Base-by-base conservation (phyloP, 2,797 vertebrate species). In the Enteromius unitaeniatus region DNA sequence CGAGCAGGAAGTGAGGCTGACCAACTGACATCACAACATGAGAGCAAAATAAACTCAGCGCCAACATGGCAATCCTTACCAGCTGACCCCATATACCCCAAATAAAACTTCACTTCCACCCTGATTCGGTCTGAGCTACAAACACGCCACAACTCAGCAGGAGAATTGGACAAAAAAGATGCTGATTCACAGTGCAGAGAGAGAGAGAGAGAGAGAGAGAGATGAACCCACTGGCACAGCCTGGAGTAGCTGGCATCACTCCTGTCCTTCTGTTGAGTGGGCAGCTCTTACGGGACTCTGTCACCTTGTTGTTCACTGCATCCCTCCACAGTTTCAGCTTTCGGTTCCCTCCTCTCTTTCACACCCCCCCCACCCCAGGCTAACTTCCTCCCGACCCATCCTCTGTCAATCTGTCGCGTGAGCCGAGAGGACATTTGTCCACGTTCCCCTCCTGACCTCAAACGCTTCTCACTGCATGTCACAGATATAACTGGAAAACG, bases 111-210 rank as follows among this genome's bases (percentile, higher is more conserved):
- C 6, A 37, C 45, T 67, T 47, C 60, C 26, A 65, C 58, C 51
- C 31, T 21, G 58, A 19, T 28, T 49, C 58, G 49, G 67, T 79
- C 90, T 88, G 87, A 85, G 81, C 89, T 91, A 88, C 90, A 81
- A 84, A 84, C 40, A 85, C 26, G 49, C 64, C 23, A 55, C 49
- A 7, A 78, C 83, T 81, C 68, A 60, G 60, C 72, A 40, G 73
- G 64, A 58, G 51, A 60, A 74, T 21, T 79, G 83, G 79, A 80
- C n/a, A 68, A 75, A 85, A 91, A 92, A 93, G 85, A 88, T 93
- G 93, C 93, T 93, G 93, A 93, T 90, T 93, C 92, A 93, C 90
- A 89, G 78, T 90, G 89, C 90, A 90, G 90, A 83, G 83, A 87
- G 19, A 42, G 11, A 23, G 26, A 73, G 51, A 60, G 10, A 64